A percentile compares a stretch with the other conserved stretches of the same genome.
These are phyloP conservation scores for Myripristis jacobus DNA, from an alignment of 2,797 vertebrate genomes.

Conservation along the genomic window DNA sequence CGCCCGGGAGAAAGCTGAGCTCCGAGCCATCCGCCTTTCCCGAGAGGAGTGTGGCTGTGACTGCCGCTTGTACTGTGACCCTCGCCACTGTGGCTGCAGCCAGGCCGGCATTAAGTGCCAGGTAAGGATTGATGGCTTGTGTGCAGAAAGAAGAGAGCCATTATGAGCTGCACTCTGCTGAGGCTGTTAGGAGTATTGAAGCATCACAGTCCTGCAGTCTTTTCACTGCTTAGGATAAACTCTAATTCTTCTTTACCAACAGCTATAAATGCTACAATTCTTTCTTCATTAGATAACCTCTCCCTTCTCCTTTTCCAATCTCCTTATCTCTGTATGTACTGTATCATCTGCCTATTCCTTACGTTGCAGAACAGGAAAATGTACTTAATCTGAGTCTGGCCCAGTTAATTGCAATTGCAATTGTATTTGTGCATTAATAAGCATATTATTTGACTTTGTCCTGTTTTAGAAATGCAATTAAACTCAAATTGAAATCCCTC, in stretches of 20 bases:
- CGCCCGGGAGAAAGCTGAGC: slow-evolving; percentile 93
- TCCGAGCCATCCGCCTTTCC: slow-evolving; percentile 93
- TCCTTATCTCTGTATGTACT: neutral
- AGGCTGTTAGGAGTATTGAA: neutral
- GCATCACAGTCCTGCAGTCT: neutral
- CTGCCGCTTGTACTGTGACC: slow-evolving; percentile 95
- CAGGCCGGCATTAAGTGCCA: slow-evolving; percentile 97
- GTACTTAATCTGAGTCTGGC: too few relatives aligned
- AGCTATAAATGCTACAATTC: too few relatives aligned
- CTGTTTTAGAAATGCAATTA: neutral
- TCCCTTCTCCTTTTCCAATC: neutral
- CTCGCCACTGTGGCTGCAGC: slow-evolving; percentile 94
- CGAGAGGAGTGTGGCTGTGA: slow-evolving; percentile 95
- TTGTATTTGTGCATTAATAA: too few relatives aligned
- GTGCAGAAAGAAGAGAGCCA: neutral
- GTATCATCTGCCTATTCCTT: neutral
- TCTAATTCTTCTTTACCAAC: too few relatives aligned
- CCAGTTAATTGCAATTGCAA: too few relatives aligned
- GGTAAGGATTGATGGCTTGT: slow-evolving; percentile 77
- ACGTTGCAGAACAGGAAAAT: too few relatives aligned
- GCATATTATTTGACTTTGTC: neutral
- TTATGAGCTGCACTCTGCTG: neutral
- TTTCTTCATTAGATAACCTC: too few relatives aligned
- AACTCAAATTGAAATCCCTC: neutral
- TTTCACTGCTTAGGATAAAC: too few relatives aligned